Conservation (phyloP, 2,888 invertebrate species). For the Ashinkailepas kermadecensis region DNA sequence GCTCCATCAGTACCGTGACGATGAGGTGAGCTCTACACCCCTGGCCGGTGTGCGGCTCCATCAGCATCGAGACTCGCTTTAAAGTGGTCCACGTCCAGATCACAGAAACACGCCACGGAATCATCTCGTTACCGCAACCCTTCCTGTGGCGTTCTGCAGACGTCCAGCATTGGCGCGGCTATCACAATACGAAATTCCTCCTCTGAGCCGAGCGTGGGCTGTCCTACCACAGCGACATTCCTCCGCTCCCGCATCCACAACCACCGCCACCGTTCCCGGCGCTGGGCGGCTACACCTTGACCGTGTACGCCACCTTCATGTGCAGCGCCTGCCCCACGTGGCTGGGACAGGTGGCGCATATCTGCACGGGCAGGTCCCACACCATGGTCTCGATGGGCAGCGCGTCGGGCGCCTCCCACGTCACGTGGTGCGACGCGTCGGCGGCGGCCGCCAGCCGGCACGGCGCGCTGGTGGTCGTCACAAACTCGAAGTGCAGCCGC, state of each 20-base stretch:
- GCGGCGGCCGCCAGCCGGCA: conserved; percentile 10
- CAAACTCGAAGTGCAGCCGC: conserved; percentile 97
- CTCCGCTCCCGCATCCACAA: neutral
- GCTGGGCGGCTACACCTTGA: neutral
- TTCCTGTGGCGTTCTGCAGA: no score
- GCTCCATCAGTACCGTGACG: no score
- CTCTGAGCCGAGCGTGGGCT: neutral
- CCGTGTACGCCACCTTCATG: neutral
- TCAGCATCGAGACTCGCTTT: no score
- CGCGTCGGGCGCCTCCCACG: conserved; percentile 76
- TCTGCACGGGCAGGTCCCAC: conserved; percentile 83
- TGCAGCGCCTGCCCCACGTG: conserved; percentile 16
- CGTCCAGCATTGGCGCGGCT: no score
- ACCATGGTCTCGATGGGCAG: conserved; percentile 96
- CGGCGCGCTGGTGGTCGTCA: conserved; percentile 55
- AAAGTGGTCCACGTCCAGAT: no score
- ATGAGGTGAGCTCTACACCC: no score
- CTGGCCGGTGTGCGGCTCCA: no score
- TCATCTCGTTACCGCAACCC: no score
- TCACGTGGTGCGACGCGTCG: conserved; percentile 48
- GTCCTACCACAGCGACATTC: neutral
- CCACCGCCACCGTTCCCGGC: no score
- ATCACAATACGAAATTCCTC: neutral
- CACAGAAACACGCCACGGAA: no score
- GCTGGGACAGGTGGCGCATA: neutral